Conservation (phyloP, 2,888 invertebrate species). For the Abrostola tripartita region DNA sequence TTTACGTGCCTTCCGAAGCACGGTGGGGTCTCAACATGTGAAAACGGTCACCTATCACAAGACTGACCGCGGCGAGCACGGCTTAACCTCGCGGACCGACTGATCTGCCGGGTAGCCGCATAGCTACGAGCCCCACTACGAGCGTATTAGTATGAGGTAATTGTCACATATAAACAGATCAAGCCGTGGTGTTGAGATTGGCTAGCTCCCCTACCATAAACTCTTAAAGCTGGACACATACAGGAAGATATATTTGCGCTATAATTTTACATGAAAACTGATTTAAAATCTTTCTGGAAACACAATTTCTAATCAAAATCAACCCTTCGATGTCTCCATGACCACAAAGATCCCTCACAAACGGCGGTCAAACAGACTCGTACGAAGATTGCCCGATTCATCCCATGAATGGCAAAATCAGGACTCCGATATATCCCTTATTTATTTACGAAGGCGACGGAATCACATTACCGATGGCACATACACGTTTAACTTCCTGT, state of each 20-base stretch:
- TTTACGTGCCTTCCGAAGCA: too few relatives aligned
- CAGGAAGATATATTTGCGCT: too few relatives aligned
- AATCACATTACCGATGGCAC: slow-evolving; percentile 62
- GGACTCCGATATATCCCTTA: slow-evolving; percentile 57
- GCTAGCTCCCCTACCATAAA: background rate
- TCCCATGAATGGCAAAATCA: slow-evolving; percentile 70
- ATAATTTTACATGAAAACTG: background rate
- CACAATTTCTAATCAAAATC: slow-evolving; percentile 21
- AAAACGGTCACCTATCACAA: too few relatives aligned
- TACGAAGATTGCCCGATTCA: slow-evolving; percentile 69
- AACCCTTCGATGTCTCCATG: slow-evolving; percentile 34
- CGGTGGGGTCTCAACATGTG: too few relatives aligned
- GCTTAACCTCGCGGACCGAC: too few relatives aligned
- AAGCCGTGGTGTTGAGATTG: too few relatives aligned
- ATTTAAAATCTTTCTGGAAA: background rate
- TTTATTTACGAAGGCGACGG: slow-evolving; percentile 61
- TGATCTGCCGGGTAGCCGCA: too few relatives aligned
- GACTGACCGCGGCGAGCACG: too few relatives aligned
- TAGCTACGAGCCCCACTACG: too few relatives aligned
- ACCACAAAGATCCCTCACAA: slow-evolving; percentile 56
- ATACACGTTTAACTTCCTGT: slow-evolving; percentile 13
- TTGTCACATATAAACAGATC: too few relatives aligned
- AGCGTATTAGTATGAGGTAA: too few relatives aligned
- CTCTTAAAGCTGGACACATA: background rate
- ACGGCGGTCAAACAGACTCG: slow-evolving; percentile 58